These are phyloP conservation scores for Typhlichthys subterraneus DNA, from an alignment of 2,797 vertebrate genomes.

Conservation along the genomic window DNA sequence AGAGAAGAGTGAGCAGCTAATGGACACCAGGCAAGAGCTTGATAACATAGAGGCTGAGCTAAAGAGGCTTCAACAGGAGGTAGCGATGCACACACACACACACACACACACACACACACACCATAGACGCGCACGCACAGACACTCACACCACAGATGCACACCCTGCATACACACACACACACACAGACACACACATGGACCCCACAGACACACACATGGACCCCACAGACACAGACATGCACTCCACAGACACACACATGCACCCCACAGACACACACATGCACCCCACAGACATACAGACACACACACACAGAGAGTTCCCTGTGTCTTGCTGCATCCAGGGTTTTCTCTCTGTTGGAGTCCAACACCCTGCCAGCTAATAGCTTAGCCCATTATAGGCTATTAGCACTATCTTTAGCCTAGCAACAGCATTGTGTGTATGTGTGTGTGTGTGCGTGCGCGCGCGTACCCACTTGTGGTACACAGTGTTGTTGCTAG, in stretches of 20 bases:
- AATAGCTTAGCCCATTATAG: slow-evolving; percentile 58
- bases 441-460: slow-evolving; percentile 28
- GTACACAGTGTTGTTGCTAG: no score
- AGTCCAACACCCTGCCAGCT: slow-evolving; percentile 53
- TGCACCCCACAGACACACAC: neutral
- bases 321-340: slow-evolving; percentile 13
- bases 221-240: no score
- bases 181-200: no score
- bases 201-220: no score
- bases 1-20: slow-evolving; percentile 95
- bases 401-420: slow-evolving; percentile 69
- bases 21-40: slow-evolving; percentile 95
- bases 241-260: no score
- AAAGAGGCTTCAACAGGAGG: slow-evolving; percentile 94
- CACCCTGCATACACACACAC: no score
- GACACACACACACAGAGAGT: neutral
- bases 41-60: slow-evolving; percentile 91
- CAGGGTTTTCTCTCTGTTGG: slow-evolving; percentile 30
- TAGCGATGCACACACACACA: slow-evolving; percentile 40
- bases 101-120: slow-evolving; percentile 9
- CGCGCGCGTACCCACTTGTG: no score
- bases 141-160: neutral
- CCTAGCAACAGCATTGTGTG: slow-evolving; percentile 32
- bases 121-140: slow-evolving; percentile 1
- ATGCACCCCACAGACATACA: slow-evolving; percentile 10